Conservation (phyloP, 2,113 vertebrate genomes). For the Columba janthina region DNA sequence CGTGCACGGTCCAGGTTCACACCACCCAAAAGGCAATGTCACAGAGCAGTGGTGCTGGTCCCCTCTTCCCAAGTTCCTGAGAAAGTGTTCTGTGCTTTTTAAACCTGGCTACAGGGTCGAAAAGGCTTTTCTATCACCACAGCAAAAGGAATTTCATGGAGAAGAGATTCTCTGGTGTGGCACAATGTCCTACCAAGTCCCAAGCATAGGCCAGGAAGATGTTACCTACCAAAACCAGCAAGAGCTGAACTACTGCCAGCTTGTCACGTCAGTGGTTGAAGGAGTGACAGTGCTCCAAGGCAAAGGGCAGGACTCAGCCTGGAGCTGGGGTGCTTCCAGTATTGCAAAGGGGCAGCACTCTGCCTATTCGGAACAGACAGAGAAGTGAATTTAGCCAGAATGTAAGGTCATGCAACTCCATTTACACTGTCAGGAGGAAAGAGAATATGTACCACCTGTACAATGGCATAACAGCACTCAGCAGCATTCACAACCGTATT, state of each 20-base stretch:
- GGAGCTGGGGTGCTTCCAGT: not conserved
- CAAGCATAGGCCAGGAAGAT: not conserved
- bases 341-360: not conserved
- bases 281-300: not conserved
- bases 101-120: not conserved
- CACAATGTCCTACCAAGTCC: not conserved
- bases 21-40: not conserved
- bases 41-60: not conserved
- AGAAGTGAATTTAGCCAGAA: not conserved
- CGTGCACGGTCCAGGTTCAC: not conserved
- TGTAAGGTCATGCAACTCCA: not conserved
- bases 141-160: not conserved
- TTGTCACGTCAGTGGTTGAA: not conserved
- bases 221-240: not conserved
- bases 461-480: not conserved
- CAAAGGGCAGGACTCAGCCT: not conserved
- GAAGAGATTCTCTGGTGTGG: not conserved
- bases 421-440: not conserved
- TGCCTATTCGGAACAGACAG: not conserved
- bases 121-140: not conserved
- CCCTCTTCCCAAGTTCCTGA: not conserved
- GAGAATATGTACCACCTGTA: fast-evolving
- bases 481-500: not conserved
- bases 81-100: not conserved
- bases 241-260: not conserved